Percentiles rank a stretch among this genome's conserved stretches.
These are phyloP conservation scores for Marmota monax DNA, from an alignment of 2,113 vertebrate genomes.

Conservation along the genomic window DNA sequence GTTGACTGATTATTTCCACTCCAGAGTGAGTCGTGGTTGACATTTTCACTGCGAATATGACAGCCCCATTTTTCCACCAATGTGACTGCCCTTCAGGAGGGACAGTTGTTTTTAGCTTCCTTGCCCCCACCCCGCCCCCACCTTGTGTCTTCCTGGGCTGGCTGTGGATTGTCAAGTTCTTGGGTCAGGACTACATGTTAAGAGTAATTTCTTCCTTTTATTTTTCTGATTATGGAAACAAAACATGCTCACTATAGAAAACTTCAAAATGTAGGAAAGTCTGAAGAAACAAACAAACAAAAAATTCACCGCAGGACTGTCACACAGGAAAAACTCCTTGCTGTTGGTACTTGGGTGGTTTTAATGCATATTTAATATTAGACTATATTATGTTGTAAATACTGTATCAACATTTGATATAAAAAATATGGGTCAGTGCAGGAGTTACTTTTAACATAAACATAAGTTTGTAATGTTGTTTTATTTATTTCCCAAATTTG, in stretches of 20 bases:
- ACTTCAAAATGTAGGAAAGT: neutral
- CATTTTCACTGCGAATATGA: neutral
- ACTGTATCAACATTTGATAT: neutral
- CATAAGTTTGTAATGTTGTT: neutral
- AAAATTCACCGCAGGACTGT: neutral
- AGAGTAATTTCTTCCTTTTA: neutral
- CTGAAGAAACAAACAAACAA: neutral
- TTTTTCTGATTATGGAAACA: neutral
- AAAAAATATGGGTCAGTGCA: neutral
- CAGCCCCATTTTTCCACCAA: slow-evolving; percentile 3
- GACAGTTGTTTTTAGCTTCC: neutral
- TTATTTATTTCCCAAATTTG: neutral
- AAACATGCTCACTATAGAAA: neutral
- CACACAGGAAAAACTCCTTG: neutral
- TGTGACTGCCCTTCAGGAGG: neutral
- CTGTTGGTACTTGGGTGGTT: neutral
- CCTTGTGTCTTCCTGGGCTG: neutral
- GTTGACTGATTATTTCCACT: slow-evolving; percentile 60
- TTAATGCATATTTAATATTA: neutral
- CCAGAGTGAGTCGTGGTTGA: neutral
- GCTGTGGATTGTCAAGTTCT: neutral
- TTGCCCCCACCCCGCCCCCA: rapidly evolving
- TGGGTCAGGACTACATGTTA: neutral
- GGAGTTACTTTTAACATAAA: neutral
- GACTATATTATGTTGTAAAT: neutral